Evolutionary conservation across 2,888 invertebrate species (phyloP).

Genomic region (Malacosoma neustria): DNA sequence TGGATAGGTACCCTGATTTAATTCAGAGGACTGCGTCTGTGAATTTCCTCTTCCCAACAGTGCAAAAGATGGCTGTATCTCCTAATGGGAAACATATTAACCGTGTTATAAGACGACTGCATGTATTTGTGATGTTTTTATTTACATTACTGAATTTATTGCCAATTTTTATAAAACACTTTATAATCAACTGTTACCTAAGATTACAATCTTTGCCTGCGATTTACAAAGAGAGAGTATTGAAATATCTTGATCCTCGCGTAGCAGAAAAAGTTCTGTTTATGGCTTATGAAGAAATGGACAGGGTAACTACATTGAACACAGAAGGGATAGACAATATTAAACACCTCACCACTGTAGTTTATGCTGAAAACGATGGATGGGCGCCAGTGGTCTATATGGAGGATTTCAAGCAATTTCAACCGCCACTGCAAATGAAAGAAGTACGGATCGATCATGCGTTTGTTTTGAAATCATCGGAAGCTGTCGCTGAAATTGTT

Average conservation of each 20-base stretch:
- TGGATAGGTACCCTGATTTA: constrained; percentile 74
- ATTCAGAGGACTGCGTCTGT: constrained; percentile 73
- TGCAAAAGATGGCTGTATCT: constrained; percentile 86
- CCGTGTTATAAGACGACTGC: constrained; percentile 64
- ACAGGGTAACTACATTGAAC: constrained; percentile 80
- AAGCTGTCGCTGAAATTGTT: constrained; percentile 69
- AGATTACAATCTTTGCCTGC: constrained; percentile 64
- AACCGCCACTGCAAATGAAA: constrained; percentile 39
- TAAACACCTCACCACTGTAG: constrained; percentile 73
- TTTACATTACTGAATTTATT: constrained; percentile 56
- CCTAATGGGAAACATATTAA: constrained; percentile 83
- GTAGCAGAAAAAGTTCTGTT: constrained; percentile 79
- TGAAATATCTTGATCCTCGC: constrained; percentile 74
- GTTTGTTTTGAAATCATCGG: constrained; percentile 83
- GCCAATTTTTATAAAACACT: constrained; percentile 65
- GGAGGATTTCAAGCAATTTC: constrained; percentile 68
- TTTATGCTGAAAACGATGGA: constrained; percentile 85
- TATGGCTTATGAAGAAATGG: constrained; percentile 88
- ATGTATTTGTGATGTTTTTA: constrained; percentile 39
- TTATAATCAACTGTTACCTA: constrained; percentile 74
- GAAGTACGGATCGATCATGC: constrained; percentile 77
- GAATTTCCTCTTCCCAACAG: constrained; percentile 89
- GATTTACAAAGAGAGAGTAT: constrained; percentile 59
- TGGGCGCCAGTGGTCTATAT: constrained; percentile 89
- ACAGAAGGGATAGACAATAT: constrained; percentile 77